Evolutionary conservation across 2,797 vertebrate species (phyloP), one percentile per base, ranked within the genome.

Genomic region (Meda fulgida): DNA sequence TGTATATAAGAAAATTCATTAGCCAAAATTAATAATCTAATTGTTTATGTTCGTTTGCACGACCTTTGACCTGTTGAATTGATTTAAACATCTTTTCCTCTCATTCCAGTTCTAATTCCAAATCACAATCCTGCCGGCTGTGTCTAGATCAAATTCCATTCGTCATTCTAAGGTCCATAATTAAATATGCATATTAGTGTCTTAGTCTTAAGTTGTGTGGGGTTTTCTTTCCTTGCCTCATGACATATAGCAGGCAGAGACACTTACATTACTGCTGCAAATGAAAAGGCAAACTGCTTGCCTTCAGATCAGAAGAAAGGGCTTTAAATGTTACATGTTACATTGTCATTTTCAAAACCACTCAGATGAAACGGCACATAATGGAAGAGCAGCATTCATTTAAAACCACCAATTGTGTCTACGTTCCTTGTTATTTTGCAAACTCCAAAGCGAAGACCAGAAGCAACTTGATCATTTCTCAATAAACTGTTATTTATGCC

Each of bases 401-500:
- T 78, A 71, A 58, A 58, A 40, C 11, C 5, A 43, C 11, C 21
- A 38, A 65, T n/a, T 36, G 19, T 26, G 9, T 51, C 29, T 65
- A 21, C 21, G 0, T n/a, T 14, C 11, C 29, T 46, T 26, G n/a
- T 66, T 75, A 55, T 26, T 69, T 34, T 46, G 1, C 13, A 65
- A 67, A 43, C 34, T 53, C 43, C 29, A 34, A 60, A 76, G 51
- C 40, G 26, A 48, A 43, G 34, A 71, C 21, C 21, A 21, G 16
- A 75, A 23, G 60, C 46, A 34, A 67, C 58, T 40, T 19, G 71
- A 78, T 51, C 63, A 51, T 86, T 80, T 53, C 48, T 48, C 63
- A 85, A 36, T 79, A 80, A 82, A 80, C 13, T 58, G 65, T 80
- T 75, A 80, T 86, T 69, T 65, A 82, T 63, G 77, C 63, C 48